Evolutionary conservation across 92 coral and sea anemone genomes (phyloP).

Genomic region (Montipora capitata): DNA sequence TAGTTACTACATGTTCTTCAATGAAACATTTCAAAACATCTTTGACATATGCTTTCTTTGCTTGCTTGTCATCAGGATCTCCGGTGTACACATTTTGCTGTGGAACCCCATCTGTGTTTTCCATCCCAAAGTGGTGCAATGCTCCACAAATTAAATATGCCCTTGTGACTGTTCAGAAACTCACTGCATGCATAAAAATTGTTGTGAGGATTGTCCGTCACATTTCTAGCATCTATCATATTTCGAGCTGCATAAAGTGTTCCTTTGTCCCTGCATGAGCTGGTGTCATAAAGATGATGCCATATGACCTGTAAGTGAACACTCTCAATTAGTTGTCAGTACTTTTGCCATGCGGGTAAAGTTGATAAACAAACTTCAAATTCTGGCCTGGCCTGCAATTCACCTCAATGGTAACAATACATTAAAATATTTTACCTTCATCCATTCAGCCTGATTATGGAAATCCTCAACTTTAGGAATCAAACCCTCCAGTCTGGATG

Average conservation of each 20-base stretch:
- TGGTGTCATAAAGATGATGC: slow-evolving; percentile 67
- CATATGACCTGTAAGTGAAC: slow-evolving; percentile 73
- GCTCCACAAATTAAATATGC: slow-evolving; percentile 67
- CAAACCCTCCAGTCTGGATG: slow-evolving; percentile 59
- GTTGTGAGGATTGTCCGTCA: slow-evolving; percentile 67
- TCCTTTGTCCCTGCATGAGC: slow-evolving; percentile 67
- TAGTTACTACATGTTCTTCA: slow-evolving; percentile 40
- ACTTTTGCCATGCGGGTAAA: too few species aligned
- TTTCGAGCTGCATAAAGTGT: slow-evolving; percentile 74
- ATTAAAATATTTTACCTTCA: too few species aligned
- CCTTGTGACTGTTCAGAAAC: slow-evolving; percentile 63
- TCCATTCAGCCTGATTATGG: slow-evolving; percentile 65
- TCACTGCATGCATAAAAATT: slow-evolving; percentile 73
- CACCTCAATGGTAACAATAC: not conserved
- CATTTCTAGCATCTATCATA: slow-evolving; percentile 79
- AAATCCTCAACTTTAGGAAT: slow-evolving; percentile 76
- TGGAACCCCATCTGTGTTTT: slow-evolving; percentile 13
- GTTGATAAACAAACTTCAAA: not conserved
- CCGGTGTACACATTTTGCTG: slow-evolving; percentile 31
- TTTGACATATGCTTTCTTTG: not conserved
- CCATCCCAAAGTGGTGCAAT: slow-evolving; percentile 56
- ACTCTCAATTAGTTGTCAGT: too few species aligned
- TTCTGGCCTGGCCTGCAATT: not conserved
- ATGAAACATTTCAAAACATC: slow-evolving; percentile 27
- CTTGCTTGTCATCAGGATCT: not conserved